Base-by-base conservation (phyloP, 1,140 invertebrate genomes). In the Zaprionus gabonicus region DNA sequence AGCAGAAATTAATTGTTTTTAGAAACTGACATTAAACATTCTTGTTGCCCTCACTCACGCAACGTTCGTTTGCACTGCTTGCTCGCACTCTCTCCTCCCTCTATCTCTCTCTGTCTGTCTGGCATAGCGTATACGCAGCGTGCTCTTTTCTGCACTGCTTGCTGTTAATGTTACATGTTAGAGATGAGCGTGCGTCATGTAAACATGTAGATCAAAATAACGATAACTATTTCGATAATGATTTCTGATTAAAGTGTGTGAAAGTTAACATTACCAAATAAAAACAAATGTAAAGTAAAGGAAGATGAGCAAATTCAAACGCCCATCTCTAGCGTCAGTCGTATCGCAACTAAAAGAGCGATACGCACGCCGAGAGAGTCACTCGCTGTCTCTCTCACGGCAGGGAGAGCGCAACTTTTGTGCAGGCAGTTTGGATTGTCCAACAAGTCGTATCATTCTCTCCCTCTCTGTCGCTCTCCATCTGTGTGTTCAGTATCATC, bases 401-500 rank as follows among this genome's bases (percentile, higher is more conserved):
- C 46, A 49, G 20, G 12, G n/a, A 51, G 46, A 51, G 46, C 46
- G 46, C 9, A 49, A 23, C 9, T 51, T 51, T 1, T 13, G 25
- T 25, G 20, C 59, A 71, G 57, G 41, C 38, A 46, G 65, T 23
- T 23, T 23, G 23, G 23, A 23, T 23, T 23, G 23, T 23, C 23
- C 23, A 23, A 23, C 23, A 23, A 23, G 23, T 74, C 23, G 23
- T 6, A 6, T 58, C 13, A 13, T 28, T 36, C 44, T 67, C 34
- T 59, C 44, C 44, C 31, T 34, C 41, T 63, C 38, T 23, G 15
- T 20, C 20, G 41, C n/a, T 10, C 28, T 53, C 27, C 68, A 17
- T 67, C 34, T 64, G 15, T 27, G n/a, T 17, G n/a, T 81, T 86
- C 27, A 87, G 82, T 86, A 49, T 80, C 41, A 71, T 53, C 56